Base-by-base conservation (phyloP, 2,113 vertebrate species). In the Semnornis frantzii region DNA sequence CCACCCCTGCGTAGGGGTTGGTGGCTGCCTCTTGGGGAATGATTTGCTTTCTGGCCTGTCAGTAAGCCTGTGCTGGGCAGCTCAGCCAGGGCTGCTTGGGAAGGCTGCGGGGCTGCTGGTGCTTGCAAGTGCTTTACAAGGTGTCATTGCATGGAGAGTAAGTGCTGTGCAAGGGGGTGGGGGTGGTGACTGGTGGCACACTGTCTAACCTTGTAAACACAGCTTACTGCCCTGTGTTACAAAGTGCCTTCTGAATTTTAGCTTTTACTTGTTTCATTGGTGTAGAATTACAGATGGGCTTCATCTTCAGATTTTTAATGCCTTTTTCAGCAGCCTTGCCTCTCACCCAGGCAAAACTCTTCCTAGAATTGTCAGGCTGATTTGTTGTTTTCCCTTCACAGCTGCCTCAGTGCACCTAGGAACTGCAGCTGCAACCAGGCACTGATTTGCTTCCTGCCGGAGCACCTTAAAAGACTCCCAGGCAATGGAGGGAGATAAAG, bases 401-500 rank as follows among this genome's bases (percentile, higher is more conserved):
- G 95, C 77, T 93, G 78, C 39, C 58, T 34, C 58, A 62, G 76
- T 7, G 20, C 27, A 15, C 44, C 25, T 28, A n/a, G 37, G 70
- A 81, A 12, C 31, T 31, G 20, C 50, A 23, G n/a, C 55, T 63
- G 39, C 12, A 17, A 11, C 15, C 37, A 16, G 23, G 30, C 33
- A 12, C 31, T 25, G 42, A 34, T 62, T 87, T 6, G 3, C 54
- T 75, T 75, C 42, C 69, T 70, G 58, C 39, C 58, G 7, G 19
- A 78, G 28, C 52, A 42, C 57, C 74, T 30, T 33, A 66, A 89
- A 84, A n/a, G 16, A 2, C 44, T 57, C 33, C 58, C 33, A 39
- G 42, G 59, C 50, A n/a, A 97, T 97, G 95, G 94, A 97, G 64
- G 72, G 31, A 83, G 89, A 83, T 30, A 69, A 96, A 82, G 76